Evolutionary conservation across 2,888 invertebrate species (phyloP).

Genomic region (Resseliella maxima): DNA sequence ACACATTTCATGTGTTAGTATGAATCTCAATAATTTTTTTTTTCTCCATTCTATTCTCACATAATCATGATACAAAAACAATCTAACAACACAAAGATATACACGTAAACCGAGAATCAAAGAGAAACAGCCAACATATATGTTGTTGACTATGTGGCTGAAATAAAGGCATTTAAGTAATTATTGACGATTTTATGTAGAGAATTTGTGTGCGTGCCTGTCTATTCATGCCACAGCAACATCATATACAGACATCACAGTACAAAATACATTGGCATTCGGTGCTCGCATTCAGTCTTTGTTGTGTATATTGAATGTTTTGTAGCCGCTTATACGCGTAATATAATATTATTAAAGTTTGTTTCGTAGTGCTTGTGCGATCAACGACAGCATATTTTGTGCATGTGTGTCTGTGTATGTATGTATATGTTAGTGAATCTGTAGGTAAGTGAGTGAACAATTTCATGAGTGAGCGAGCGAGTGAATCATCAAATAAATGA

Average conservation of each 20-base stretch:
- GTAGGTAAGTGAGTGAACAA: no score
- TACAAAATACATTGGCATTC: not conserved
- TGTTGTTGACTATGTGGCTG: not conserved
- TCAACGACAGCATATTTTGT: no score
- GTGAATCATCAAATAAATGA: no score
- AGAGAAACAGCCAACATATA: conserved; percentile 3
- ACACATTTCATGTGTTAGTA: not conserved
- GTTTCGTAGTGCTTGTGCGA: not conserved
- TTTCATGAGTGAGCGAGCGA: not conserved
- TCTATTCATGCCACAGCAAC: conserved; percentile 20
- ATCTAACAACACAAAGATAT: no score
- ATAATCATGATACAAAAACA: not conserved
- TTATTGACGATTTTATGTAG: conserved; percentile 23
- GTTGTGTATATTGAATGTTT: conserved; percentile 8
- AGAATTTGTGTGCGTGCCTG: conserved; percentile 30
- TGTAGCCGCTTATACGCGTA: not conserved
- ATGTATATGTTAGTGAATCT: not conserved
- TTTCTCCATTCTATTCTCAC: not conserved
- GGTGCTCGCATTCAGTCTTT: not conserved
- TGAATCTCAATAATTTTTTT: no score
- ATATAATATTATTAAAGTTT: no score
- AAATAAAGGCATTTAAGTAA: not conserved
- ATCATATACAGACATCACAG: no score
- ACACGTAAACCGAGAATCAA: not conserved
- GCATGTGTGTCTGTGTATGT: not conserved